These are phyloP conservation scores for Acanthis flammea DNA, from an alignment of 2,797 vertebrate species.

Conservation along the genomic window DNA sequence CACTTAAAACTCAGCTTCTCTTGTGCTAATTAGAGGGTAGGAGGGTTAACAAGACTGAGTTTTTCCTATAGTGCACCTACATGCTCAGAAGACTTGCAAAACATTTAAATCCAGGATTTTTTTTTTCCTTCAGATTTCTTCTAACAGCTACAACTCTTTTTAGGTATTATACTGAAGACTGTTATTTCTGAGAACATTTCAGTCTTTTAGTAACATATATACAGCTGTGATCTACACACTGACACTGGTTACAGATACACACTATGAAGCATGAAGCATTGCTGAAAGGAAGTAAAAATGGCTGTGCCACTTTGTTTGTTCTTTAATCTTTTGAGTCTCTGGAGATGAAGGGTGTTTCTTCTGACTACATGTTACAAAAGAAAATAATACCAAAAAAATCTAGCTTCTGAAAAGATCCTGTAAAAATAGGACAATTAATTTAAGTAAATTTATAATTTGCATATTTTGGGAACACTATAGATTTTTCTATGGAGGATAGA, in stretches of 20 bases:
- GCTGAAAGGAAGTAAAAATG: neutral
- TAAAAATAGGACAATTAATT: neutral
- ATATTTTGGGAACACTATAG: neutral
- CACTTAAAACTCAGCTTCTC: neutral
- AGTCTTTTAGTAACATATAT: neutral
- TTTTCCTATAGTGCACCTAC: neutral
- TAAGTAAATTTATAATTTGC: fast-evolving
- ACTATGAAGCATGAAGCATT: neutral
- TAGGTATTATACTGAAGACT: neutral
- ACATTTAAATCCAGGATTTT: neutral
- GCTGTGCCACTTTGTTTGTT: neutral
- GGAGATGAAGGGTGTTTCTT: neutral
- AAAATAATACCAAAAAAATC: neutral
- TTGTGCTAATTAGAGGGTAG: neutral
- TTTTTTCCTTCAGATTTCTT: neutral
- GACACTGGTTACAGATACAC: neutral
- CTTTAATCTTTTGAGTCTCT: neutral
- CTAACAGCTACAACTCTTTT: neutral
- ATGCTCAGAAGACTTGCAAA: neutral
- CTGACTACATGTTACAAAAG: neutral
- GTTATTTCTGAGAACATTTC: neutral
- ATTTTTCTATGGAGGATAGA: neutral
- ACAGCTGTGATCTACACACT: neutral
- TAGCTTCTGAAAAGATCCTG: neutral
- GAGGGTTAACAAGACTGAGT: neutral